Percentiles rank a stretch among this genome's conserved stretches.
phyloP scores from a whole-genome alignment of 2,888 invertebrate genomes.

The Cancer borealis region DNA sequence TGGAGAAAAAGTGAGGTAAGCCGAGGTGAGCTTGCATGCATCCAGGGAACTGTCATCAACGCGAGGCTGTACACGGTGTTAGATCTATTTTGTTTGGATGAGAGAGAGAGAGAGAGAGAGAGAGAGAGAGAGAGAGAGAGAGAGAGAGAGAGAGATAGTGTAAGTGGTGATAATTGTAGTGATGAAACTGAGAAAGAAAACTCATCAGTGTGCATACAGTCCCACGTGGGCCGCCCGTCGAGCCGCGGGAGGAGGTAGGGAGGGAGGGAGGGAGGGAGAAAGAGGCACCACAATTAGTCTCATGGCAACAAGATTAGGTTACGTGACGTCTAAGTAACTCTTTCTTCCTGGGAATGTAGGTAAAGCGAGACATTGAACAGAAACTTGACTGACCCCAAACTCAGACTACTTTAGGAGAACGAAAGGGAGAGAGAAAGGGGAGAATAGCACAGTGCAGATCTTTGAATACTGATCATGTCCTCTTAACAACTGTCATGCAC shows the following conservation, averaged over 20 bases:
- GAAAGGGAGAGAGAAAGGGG: neutral
- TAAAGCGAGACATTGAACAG: neutral
- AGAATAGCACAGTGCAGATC: neutral
- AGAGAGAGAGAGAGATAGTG: neutral
- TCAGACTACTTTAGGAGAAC: too few species aligned
- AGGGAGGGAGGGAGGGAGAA: neutral
- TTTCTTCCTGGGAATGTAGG: neutral
- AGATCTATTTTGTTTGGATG: neutral
- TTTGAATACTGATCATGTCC: neutral
- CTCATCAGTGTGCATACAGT: neutral
- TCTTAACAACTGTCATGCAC: neutral
- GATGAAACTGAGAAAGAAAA: too few species aligned
- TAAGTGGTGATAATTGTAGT: too few species aligned
- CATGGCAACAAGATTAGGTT: neutral
- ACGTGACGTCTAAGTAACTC: neutral
- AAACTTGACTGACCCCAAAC: neutral
- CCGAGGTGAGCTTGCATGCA: neutral
- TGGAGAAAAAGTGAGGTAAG: neutral
- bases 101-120: neutral
- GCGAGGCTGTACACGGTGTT: neutral
- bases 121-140: neutral
- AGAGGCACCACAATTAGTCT: neutral
- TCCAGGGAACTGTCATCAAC: neutral
- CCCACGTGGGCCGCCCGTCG: neutral
- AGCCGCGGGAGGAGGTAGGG: neutral